phyloP scores from a whole-genome alignment of 2,888 invertebrate genomes.

The Sphecodes monilicornis region DNA sequence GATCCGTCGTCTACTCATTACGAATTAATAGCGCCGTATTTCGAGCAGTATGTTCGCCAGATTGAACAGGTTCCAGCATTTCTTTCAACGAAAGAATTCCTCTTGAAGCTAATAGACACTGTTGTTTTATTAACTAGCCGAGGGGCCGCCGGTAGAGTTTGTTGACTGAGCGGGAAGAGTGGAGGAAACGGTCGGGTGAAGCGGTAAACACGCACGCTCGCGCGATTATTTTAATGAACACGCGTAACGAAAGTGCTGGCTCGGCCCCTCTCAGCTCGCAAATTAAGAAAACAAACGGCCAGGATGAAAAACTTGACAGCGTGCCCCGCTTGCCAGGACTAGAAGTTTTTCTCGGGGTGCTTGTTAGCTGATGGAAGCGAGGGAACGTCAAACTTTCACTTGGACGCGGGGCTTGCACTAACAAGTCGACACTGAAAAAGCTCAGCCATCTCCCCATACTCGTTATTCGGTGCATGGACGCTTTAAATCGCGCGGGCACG shows the following conservation, averaged over 20 bases:
- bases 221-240: conserved; percentile 10
- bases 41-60: too few species aligned
- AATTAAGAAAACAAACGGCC: conserved; percentile 7
- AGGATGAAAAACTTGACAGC: conserved; percentile 4
- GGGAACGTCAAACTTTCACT: conserved; percentile 39
- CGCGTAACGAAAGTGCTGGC: background rate
- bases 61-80: too few species aligned
- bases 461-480: conserved; percentile 19
- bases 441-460: conserved; percentile 17
- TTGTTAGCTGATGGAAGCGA: conserved; percentile 31
- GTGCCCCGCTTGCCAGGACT: background rate
- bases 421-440: conserved; percentile 42
- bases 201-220: background rate
- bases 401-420: conserved; percentile 29
- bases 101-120: background rate
- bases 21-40: too few species aligned
- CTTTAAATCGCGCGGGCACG: background rate
- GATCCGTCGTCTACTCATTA: too few species aligned
- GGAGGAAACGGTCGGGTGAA: background rate
- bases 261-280: background rate
- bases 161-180: background rate
- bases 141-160: background rate
- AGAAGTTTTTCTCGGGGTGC: conserved; percentile 1
- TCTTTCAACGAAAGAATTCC: background rate
- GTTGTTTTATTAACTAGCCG: background rate